Evolutionary conservation across 23 tunicate species (phyloP).

Genomic region (Styela clava): DNA sequence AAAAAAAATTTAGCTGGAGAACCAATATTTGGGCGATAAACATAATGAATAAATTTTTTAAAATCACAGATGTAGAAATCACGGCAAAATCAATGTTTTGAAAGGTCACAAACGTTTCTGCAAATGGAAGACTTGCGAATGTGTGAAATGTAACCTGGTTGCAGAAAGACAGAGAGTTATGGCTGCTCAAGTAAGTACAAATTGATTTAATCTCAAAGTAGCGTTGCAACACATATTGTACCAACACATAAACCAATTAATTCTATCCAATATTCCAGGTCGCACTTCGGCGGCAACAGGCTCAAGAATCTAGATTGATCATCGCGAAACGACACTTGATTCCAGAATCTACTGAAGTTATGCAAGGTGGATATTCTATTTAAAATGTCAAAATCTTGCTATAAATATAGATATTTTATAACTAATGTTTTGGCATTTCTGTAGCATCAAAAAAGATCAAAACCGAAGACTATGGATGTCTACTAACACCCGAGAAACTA

Average conservation of each 20-base stretch:
- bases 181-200: slow-evolving; percentile 8
- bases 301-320: not conserved
- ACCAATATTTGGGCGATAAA: not conserved
- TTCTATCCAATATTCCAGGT: not conserved
- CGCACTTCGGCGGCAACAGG: not conserved
- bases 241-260: not conserved
- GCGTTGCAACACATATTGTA: not conserved
- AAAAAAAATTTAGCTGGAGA: not conserved
- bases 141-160: not conserved
- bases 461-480: not conserved
- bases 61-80: not conserved
- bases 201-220: too few relatives aligned
- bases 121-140: slow-evolving; percentile 10
- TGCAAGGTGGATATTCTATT: not conserved
- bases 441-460: not conserved
- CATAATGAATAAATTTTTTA: not conserved
- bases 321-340: not conserved
- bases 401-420: too few relatives aligned
- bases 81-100: not conserved
- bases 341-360: not conserved
- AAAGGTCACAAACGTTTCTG: slow-evolving; percentile 16
- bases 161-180: slow-evolving; percentile 7
- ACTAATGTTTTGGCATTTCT: not conserved
- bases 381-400: not conserved
- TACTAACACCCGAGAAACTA: too few relatives aligned